phyloP scores from a whole-genome alignment of 35 echinoderm and acorn worm genomes.

The Anneissia japonica region DNA sequence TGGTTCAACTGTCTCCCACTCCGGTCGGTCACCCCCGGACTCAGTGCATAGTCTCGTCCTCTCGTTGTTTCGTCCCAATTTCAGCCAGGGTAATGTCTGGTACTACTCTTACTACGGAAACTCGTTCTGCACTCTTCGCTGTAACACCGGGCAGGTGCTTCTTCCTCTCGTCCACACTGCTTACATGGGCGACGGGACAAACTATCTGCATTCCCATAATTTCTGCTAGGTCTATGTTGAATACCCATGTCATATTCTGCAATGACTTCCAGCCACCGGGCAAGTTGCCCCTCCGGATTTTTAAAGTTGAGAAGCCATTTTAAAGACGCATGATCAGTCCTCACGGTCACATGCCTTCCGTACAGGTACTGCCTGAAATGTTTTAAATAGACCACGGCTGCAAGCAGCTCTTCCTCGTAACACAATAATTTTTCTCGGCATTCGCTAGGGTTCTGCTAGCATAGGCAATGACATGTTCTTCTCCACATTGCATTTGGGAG shows the following conservation, averaged over 20 bases:
- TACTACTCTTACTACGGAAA: background rate
- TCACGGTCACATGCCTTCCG: background rate
- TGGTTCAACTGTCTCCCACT: background rate
- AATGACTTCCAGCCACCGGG: slow-evolving; percentile 25
- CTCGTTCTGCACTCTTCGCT: background rate
- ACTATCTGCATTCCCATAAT: slow-evolving; percentile 11
- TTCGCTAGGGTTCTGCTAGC: slow-evolving; percentile 14
- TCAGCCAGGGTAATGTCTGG: background rate
- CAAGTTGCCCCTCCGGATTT: background rate
- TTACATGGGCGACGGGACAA: background rate
- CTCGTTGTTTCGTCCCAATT: background rate
- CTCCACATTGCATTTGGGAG: slow-evolving; percentile 27
- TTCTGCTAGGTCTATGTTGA: background rate
- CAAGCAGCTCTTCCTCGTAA: slow-evolving; percentile 28
- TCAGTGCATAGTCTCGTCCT: background rate
- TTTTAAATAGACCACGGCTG: slow-evolving; percentile 20
- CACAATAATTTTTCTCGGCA: slow-evolving; percentile 26
- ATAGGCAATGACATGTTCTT: slow-evolving; percentile 52
- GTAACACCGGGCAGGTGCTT: background rate
- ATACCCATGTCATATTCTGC: slow-evolving; percentile 8
- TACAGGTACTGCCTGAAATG: slow-evolving; percentile 17
- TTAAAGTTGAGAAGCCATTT: slow-evolving; percentile 26
- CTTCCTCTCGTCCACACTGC: background rate
- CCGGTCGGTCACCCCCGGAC: background rate
- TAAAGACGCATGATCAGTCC: slow-evolving; percentile 25